Percentiles rank a stretch among this genome's conserved stretches.
These are phyloP conservation scores for Drosophila putrida DNA, from an alignment of 2,888 invertebrate genomes.

Conservation along the genomic window DNA sequence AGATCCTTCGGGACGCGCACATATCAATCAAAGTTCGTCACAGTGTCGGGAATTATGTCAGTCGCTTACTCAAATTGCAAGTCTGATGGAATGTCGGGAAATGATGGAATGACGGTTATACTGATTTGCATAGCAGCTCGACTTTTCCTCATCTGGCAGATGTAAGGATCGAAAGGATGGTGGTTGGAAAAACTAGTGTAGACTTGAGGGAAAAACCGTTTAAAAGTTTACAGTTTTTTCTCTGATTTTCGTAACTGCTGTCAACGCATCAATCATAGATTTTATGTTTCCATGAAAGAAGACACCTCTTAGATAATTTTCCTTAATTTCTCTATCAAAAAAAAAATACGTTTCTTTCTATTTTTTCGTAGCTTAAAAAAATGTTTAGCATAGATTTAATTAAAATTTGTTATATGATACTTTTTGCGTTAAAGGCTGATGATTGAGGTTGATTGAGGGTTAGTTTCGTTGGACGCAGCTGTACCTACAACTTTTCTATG, in stretches of 20 bases:
- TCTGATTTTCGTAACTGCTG: constrained; percentile 34
- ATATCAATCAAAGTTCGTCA: constrained; percentile 84
- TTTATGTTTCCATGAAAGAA: constrained; percentile 67
- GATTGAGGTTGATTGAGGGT: constrained; percentile 15
- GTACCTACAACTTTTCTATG: constrained; percentile 3
- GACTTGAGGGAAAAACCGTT: constrained; percentile 31
- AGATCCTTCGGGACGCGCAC: constrained; percentile 62
- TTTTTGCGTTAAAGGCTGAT: constrained; percentile 26
- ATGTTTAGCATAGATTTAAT: constrained; percentile 59
- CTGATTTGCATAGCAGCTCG: constrained; percentile 71
- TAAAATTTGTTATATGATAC: constrained; percentile 62
- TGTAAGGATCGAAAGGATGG: constrained; percentile 33
- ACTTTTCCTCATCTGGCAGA: constrained; percentile 42
- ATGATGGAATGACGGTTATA: constrained; percentile 32
- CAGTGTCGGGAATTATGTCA: constrained; percentile 84
- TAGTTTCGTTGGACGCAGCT: constrained; percentile 36
- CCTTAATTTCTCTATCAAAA: constrained; percentile 1
- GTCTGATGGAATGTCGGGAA: constrained; percentile 28
- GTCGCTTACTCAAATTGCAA: constrained; percentile 84
- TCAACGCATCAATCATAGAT: constrained; percentile 69
- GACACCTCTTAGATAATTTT: constrained; percentile 56
- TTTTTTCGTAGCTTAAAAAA: constrained; percentile 4
- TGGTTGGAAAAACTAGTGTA: constrained; percentile 57
- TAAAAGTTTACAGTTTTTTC: constrained; percentile 50
- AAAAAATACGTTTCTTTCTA: constrained; percentile 1